phyloP scores from a whole-genome alignment of 2,888 invertebrate genomes.

The Colostygia pectinataria region DNA sequence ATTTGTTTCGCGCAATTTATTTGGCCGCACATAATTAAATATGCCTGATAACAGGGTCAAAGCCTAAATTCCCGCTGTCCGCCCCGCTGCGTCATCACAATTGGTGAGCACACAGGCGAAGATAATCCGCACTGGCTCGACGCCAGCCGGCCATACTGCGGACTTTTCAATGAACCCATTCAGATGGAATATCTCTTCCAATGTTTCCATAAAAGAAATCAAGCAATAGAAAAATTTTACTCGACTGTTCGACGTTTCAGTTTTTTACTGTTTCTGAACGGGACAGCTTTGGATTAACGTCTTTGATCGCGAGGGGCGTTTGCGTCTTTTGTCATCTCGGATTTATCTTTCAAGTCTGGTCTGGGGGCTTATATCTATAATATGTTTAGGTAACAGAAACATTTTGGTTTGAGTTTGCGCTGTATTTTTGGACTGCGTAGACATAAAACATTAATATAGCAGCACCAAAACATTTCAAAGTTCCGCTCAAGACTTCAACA shows the following conservation, averaged over 20 bases:
- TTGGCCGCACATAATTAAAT: conserved; percentile 48
- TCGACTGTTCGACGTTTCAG: conserved; percentile 45
- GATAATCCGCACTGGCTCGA: conserved; percentile 75
- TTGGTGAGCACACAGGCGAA: conserved; percentile 66
- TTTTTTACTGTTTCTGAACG: conserved; percentile 33
- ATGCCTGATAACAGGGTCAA: conserved; percentile 55
- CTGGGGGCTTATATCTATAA: no score
- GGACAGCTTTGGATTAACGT: conserved; percentile 26
- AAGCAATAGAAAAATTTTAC: conserved; percentile 67
- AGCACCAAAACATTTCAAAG: no score
- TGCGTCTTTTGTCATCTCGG: conserved; percentile 6
- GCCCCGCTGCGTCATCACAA: conserved; percentile 71
- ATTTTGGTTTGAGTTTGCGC: no score
- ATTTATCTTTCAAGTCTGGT: conserved; percentile 9
- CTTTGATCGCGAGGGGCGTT: conserved; percentile 11
- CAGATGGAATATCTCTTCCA: conserved; percentile 78
- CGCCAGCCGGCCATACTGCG: conserved; percentile 78
- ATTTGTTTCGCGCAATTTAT: conserved; percentile 19
- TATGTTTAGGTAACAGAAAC: no score
- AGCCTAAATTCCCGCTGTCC: conserved; percentile 54
- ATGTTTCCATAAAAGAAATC: conserved; percentile 78
- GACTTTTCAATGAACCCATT: conserved; percentile 80
- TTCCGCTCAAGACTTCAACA: no score
- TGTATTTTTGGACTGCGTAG: no score
- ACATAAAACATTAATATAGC: no score